Evolutionary conservation across 2,797 vertebrate genomes (phyloP), one percentile per base, ranked within the genome.

Genomic region (Phylloscopus collybita): DNA sequence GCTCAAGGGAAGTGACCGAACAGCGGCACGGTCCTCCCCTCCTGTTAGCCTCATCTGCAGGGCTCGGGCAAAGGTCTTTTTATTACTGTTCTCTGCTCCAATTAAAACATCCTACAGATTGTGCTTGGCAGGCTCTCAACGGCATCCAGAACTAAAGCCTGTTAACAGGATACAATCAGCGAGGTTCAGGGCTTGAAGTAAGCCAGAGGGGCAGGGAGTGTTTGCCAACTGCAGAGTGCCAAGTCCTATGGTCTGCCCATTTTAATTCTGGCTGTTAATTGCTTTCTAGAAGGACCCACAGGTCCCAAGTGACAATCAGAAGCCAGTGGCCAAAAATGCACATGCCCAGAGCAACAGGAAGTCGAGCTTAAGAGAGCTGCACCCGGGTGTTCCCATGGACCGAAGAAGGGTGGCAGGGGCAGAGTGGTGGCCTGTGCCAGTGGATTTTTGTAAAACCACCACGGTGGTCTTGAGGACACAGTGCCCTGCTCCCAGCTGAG

Each of bases 251-350:
- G 81, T 83, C 79, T 95, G 66, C 54, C 36, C 57, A 19, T 93
- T 94, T 93, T 89, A 91, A 85, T 93, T 94, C 75, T 61, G 79
- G 32, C 61, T 87, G 67, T 78, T 95, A 93, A 87, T 91, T 96
- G 47, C 65, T 91, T 95, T 89, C 79, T 80, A 93, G 92, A 93
- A 94, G 65, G 22, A 80, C 69, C 79, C 61, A 83, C 64, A 56
- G 53, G 61, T 80, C 92, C 88, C 79, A 80, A 67, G 80, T 56
- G 83, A 80, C 64, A 92, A 44, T 38, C 49, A 80, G 67, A 92
- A 95, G n/a, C 34, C n/a, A 45, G 42, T 22, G 45, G 80, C 71
- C 78, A 93, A 96, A 92, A 88, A 45, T 16, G 21, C 42, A 40
- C 27, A 9, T 57, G 42, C 30, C 42, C 1, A 8, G 42, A 64